These are phyloP conservation scores for Aromia moschata DNA, from an alignment of 2,888 invertebrate genomes.

Conservation along the genomic window DNA sequence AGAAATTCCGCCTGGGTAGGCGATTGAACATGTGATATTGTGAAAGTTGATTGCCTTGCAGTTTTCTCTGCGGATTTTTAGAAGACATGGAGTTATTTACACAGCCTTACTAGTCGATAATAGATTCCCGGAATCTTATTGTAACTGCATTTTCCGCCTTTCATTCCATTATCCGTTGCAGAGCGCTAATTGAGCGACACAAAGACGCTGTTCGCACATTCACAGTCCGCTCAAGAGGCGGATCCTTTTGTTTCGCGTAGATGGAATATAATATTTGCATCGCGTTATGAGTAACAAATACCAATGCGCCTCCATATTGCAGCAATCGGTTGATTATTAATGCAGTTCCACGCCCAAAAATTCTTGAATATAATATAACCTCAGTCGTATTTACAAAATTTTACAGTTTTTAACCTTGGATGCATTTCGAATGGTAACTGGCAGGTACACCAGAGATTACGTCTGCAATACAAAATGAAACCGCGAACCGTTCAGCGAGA, in stretches of 20 bases:
- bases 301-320: constrained; percentile 3
- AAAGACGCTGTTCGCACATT: background rate
- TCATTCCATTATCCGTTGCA: background rate
- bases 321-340: constrained; percentile 28
- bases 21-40: constrained; percentile 45
- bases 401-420: constrained; percentile 32
- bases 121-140: constrained; percentile 33
- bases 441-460: background rate
- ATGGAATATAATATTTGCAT: constrained; percentile 2
- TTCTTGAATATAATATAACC: constrained; percentile 32
- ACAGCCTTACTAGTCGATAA: constrained; percentile 30
- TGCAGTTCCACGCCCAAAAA: constrained; percentile 35
- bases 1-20: constrained; percentile 38
- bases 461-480: background rate
- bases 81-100: constrained; percentile 38
- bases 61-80: constrained; percentile 49
- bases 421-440: constrained; percentile 29
- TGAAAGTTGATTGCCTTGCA: constrained; percentile 57
- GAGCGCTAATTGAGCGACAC: background rate
- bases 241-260: constrained; percentile 8
- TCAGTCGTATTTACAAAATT: constrained; percentile 33
- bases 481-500: constrained; percentile 3
- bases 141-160: background rate
- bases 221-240: background rate
- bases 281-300: background rate